Evolutionary conservation across 2,113 vertebrate species (phyloP).

Genomic region (Pangasianodon hypophthalmus): DNA sequence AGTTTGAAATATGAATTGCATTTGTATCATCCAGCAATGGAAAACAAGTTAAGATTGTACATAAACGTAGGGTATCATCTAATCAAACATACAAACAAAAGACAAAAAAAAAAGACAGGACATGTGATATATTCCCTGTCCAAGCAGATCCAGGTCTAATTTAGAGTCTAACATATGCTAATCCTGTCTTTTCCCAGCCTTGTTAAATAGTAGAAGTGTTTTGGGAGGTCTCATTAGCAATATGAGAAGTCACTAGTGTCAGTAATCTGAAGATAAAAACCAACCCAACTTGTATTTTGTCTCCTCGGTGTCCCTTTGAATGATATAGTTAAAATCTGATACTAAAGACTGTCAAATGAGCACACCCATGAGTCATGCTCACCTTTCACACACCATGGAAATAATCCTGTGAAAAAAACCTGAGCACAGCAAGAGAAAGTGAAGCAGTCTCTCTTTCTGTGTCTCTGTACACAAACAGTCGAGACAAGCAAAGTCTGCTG

Average conservation of each 20-base stretch:
- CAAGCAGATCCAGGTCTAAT: conserved; percentile 10
- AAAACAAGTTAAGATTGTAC: neutral
- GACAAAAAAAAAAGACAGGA: neutral
- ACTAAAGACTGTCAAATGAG: neutral
- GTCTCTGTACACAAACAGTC: neutral
- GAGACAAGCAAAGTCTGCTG: neutral
- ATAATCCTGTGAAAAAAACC: conserved; percentile 4
- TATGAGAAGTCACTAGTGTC: neutral
- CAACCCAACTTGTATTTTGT: neutral
- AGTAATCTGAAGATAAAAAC: conserved; percentile 6
- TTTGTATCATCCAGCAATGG: neutral
- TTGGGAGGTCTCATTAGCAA: conserved; percentile 45
- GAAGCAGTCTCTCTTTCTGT: neutral
- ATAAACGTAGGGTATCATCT: neutral
- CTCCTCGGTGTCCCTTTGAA: neutral
- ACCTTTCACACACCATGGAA: neutral
- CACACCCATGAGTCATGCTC: conserved; percentile 1
- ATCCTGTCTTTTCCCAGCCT: conserved; percentile 26
- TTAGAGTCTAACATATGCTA: conserved; percentile 29
- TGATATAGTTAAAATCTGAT: conserved; percentile 20
- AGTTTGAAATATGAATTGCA: neutral
- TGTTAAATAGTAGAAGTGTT: conserved; percentile 45
- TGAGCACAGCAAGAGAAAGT: neutral
- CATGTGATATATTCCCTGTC: neutral
- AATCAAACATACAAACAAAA: neutral